Base-by-base conservation (phyloP, 2,888 invertebrate species). In the Minunthozetes semirufus region DNA sequence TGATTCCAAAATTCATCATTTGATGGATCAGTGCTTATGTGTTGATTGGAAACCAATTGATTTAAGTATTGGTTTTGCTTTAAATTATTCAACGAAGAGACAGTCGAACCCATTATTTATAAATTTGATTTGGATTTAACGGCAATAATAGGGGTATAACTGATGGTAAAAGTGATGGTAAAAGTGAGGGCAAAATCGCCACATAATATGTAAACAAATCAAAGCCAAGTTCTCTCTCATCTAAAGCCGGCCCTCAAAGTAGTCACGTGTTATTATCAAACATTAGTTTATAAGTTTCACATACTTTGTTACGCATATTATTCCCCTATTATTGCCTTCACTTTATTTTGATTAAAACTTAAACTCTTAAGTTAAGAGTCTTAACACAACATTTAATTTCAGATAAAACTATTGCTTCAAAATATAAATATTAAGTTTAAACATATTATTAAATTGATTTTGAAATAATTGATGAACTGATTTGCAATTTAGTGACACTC, bases 1-100 rank as follows among this genome's bases (percentile, higher is more conserved):
- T 90, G 89, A 82, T 93, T 93, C 98, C 98, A 99, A 83, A 93
- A 96, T 22, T 75, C 27, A 0, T 91, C 90, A 82, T 94, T 68
- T 19, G 42, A 42, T 4, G 22, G 92, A 82, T 93, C 93, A 9
- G 89, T 87, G 6, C 90, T 87, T 79, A 99, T 90, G 50, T 89
- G 85, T 78, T 93, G 90, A 50, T 87, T 86, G 0, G 93, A 90
- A 77, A 91, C 90, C 82, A 97, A 92, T 78, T 88, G 87, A 77
- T 87, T 86, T 70, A 97, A 85, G 81, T 90, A 88, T 80, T 90
- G 90, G 84, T 96, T 97, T 78, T 81, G 80, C 33, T 89, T 86
- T 78, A 96, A 85, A 82, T 95, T 92, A 73, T 88, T 87, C 86
- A 87, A 72, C 33, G 78, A 77, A 73, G 79, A 79, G 19, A 76